Evolutionary conservation across 2,113 vertebrate genomes (phyloP), one percentile per base, ranked within the genome.

Genomic region (Tetrao urogallus): DNA sequence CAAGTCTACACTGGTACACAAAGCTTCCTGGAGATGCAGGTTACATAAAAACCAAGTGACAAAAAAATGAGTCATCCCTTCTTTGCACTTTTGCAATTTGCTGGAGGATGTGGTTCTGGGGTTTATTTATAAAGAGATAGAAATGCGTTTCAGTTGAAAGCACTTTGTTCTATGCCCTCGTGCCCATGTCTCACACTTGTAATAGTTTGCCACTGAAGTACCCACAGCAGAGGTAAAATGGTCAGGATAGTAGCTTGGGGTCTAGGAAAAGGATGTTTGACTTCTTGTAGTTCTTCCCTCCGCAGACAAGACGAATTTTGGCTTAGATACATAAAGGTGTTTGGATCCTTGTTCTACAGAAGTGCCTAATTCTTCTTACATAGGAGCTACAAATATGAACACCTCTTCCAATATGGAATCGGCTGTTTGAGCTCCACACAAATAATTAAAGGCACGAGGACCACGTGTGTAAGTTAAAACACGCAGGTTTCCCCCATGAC

Each of bases 181-280:
- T 67, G 61, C 60, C 60, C 19, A 30, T 11, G 19, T 50, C 45
- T 71, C 52, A 13, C 16, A 27, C 6, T 28, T 25, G 19, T 40
- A 45, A 40, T 1, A 24, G 28, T 17, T 54, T 77, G 64, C 50
- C 28, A 24, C 65, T n/a, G 24, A 36, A 11, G 43, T 4, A 0
- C 18, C 30, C 19, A 4, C 4, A 47, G 28, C 21, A 10, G 3
- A 42, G n/a, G 47, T 11, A 0, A 2, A 77, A 48, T 18, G n/a
- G 36, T 18, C 1, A 2, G 30, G 43, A 28, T 54, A 58, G 57
- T 14, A 64, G 48, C 20, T 80, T 2, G 3, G 25, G n/a, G 34
- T 32, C 28, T 5, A 8, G 48, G 56, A 52, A 69, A 27, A 80
- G 43, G 16, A 74, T 27, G 19, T 60, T 22, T 42, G 38, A 30